Conservation (phyloP, 1,140 invertebrate genomes). For the Ips nitidus region DNA sequence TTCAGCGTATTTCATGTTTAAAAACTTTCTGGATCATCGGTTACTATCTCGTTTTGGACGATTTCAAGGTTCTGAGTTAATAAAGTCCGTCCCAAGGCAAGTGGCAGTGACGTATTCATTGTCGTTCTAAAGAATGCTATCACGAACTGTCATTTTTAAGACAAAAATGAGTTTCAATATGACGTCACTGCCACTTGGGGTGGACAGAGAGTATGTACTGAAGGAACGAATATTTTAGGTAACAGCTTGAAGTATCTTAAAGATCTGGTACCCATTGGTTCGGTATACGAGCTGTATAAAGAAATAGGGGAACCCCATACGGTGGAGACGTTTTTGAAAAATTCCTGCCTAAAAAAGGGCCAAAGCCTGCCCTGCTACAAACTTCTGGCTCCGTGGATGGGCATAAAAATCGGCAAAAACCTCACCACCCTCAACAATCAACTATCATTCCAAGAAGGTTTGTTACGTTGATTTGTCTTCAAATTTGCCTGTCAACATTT, state of each 20-base stretch:
- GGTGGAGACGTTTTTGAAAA: constrained; percentile 52
- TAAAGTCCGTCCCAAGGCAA: too few species aligned
- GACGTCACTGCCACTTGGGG: not conserved
- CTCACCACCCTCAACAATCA: constrained; percentile 28
- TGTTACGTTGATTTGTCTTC: not conserved
- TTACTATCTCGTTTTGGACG: constrained; percentile 52
- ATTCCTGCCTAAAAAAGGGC: constrained; percentile 40
- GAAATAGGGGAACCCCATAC: constrained; percentile 56
- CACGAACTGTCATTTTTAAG: too few species aligned
- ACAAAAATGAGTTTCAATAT: too few species aligned
- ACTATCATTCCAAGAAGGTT: constrained; percentile 4
- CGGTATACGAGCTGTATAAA: constrained; percentile 55
- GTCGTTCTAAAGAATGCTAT: too few species aligned
- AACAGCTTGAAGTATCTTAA: constrained; percentile 50
- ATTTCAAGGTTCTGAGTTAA: constrained; percentile 49
- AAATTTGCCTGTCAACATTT: not conserved
- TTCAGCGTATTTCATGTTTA: constrained; percentile 54
- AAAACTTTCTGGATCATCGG: constrained; percentile 55
- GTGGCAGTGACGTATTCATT: too few species aligned
- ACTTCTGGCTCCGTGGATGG: not conserved
- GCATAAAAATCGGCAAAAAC: constrained; percentile 21
- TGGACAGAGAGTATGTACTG: not conserved
- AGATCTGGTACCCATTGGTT: constrained; percentile 54
- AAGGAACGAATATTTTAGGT: constrained; percentile 43
- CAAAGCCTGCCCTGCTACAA: constrained; percentile 36